Evolutionary conservation across 2,797 vertebrate species (phyloP), one percentile per base, ranked within the genome.

Genomic region (Ceryle rudis): DNA sequence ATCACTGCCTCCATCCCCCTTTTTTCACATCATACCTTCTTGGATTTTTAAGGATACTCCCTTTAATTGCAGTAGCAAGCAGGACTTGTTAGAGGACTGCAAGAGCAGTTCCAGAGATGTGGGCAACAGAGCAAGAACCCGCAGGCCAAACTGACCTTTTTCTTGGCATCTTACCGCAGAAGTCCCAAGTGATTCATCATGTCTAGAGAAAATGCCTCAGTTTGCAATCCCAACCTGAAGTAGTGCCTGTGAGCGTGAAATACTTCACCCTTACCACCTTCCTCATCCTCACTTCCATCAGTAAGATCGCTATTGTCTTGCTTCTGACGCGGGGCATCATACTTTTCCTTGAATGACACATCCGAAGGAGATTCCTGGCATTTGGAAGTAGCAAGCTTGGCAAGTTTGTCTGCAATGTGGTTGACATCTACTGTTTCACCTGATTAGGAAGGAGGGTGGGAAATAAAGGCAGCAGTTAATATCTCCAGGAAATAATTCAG

Each of bases 381-480:
- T 94, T 71, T 96, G 46, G 93, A 95, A 51, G 95, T 58, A 22
- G 98, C 95, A 17, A 98, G 96, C 55, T 96, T 86, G 61, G 96
- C 96, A 19, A 98, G 97, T 33, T 95, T 94, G 66, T 97, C 97
- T 66, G 97, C 97, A 69, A 83, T 61, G 62, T 37, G 61, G 61
- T 47, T 81, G 66, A 89, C 77, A 47, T 73, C 66, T 90, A 73
- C 55, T 65, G 46, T 70, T 79, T 90, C 77, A 70, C 82, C 93
- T 94, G 46, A 44, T 61, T 74, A 78, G 46, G 62, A 65, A 69
- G 46, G 33, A 80, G 22, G 39, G 23, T 61, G 67, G 14, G 55
- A 88, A 81, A 93, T 28, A 83, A 72, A 64, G 49, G 14, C 14
- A 3, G n/a, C 26, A 33, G 41, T 89, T 84, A 83, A 58, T 55